Percentiles rank a stretch among this genome's conserved stretches.
phyloP scores from a whole-genome alignment of 2,113 vertebrate genomes.

The Panthera tigris region DNA sequence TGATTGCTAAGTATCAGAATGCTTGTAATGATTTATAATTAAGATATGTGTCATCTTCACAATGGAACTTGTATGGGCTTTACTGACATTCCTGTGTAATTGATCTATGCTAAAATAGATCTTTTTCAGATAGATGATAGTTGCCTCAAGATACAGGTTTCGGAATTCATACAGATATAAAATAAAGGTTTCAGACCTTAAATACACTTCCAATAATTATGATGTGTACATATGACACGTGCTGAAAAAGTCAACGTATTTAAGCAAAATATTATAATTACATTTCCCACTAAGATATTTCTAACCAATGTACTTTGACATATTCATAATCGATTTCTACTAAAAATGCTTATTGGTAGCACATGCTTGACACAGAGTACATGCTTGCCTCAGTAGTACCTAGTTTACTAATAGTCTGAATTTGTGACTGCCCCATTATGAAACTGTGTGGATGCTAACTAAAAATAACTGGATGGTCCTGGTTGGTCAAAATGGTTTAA shows the following conservation, averaged over 20 bases:
- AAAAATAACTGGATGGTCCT: background rate
- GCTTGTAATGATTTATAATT: background rate
- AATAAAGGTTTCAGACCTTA: background rate
- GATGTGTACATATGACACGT: background rate
- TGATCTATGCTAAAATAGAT: constrained; percentile 37
- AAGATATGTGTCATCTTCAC: constrained; percentile 19
- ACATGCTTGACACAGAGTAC: background rate
- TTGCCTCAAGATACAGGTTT: background rate
- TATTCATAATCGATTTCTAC: background rate
- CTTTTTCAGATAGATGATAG: background rate
- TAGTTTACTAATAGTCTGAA: background rate
- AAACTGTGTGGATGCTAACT: background rate
- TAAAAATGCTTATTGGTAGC: background rate
- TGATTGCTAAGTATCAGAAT: constrained; percentile 25
- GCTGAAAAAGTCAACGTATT: background rate
- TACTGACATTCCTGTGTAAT: background rate
- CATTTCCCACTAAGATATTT: background rate
- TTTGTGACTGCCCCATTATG: background rate
- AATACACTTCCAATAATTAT: background rate
- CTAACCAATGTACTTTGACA: background rate
- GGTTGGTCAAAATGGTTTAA: background rate
- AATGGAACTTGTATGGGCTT: background rate
- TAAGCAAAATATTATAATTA: background rate
- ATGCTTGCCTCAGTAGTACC: background rate
- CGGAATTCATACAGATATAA: background rate